A percentile compares a stretch with the other conserved stretches of the same genome.
Conservation (phyloP, 1,140 invertebrate genomes). For the Pseudoatta argentina region DNA sequence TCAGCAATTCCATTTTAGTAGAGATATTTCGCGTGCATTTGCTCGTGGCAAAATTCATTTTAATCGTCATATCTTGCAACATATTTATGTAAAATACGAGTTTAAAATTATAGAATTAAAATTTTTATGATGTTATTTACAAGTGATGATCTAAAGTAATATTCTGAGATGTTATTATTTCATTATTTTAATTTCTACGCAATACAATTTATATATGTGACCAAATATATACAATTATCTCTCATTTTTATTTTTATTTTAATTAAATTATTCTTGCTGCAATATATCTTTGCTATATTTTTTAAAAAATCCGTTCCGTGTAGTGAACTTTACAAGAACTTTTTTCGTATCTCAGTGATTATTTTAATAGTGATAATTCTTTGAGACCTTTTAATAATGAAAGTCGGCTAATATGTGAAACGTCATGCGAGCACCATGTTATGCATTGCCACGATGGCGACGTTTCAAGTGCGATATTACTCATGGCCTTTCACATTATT, state of each 20-base stretch:
- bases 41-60: slow-evolving; percentile 40
- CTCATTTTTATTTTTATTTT: not conserved
- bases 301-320: not conserved
- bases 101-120: not conserved
- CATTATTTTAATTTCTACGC: not conserved
- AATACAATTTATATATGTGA: not conserved
- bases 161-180: not conserved
- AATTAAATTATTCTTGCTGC: not conserved
- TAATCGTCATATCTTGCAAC: slow-evolving; percentile 21
- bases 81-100: slow-evolving; percentile 27
- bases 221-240: not conserved
- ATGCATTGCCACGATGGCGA: slow-evolving; percentile 50
- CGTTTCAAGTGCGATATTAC: slow-evolving; percentile 70
- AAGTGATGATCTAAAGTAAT: not conserved
- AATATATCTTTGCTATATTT: not conserved
- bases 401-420: slow-evolving; percentile 10
- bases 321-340: not conserved
- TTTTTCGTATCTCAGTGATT: not conserved
- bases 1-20: slow-evolving; percentile 51
- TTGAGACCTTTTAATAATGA: slow-evolving; percentile 14
- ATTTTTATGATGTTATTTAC: not conserved
- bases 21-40: slow-evolving; percentile 50
- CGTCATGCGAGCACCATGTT: not conserved
- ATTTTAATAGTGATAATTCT: not conserved
- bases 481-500: slow-evolving; percentile 63